Conservation (phyloP, 2,888 invertebrate genomes). For the Ypsolopha sequella region DNA sequence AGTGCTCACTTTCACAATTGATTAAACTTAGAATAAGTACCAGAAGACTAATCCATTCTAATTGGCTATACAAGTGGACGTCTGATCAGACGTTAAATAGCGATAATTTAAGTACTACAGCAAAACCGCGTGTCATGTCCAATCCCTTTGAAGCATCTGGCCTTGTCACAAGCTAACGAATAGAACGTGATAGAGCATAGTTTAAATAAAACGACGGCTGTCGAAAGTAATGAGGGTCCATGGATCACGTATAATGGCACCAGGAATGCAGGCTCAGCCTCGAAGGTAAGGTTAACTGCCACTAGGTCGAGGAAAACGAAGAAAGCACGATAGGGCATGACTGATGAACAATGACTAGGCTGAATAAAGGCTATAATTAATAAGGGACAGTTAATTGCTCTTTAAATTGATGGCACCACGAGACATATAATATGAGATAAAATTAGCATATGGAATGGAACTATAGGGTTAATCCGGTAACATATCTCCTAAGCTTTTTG, state of each 20-base stretch:
- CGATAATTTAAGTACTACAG: too few relatives aligned
- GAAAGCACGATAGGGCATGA: background rate
- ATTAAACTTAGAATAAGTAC: too few relatives aligned
- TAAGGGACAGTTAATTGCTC: too few relatives aligned
- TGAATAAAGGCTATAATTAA: background rate
- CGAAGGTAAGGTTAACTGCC: conserved; percentile 1
- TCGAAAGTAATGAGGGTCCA: background rate
- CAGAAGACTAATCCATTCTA: too few relatives aligned
- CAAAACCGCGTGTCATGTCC: too few relatives aligned
- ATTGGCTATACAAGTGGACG: too few relatives aligned
- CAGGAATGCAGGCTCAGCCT: background rate
- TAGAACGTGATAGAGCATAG: background rate
- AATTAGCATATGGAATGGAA: too few relatives aligned
- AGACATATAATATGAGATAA: too few relatives aligned
- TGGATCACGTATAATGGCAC: background rate
- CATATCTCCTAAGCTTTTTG: background rate
- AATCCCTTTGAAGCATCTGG: background rate
- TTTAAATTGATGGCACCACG: too few relatives aligned
- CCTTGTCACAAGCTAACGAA: background rate
- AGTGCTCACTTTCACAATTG: too few relatives aligned
- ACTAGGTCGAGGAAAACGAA: background rate
- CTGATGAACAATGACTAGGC: background rate
- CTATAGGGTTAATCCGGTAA: too few relatives aligned
- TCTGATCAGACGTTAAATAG: too few relatives aligned
- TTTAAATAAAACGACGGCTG: background rate